These are phyloP conservation scores for Leptoclinus maculatus DNA, from an alignment of 2,797 vertebrate genomes.

Conservation along the genomic window DNA sequence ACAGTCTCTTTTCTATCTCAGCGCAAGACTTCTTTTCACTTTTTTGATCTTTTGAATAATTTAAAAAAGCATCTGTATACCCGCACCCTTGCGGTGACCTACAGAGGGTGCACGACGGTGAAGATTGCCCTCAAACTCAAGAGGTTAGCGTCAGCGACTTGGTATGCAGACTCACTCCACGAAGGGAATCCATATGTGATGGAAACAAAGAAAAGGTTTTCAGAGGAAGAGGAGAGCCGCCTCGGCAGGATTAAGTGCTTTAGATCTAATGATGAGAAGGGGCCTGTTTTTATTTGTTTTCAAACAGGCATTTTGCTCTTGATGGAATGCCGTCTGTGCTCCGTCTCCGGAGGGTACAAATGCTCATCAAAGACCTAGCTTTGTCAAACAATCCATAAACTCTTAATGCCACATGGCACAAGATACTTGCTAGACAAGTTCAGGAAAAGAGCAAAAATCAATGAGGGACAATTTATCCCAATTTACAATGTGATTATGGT, in stretches of 20 bases:
- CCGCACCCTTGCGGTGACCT: slow-evolving; percentile 13
- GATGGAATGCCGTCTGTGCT: slow-evolving; percentile 66
- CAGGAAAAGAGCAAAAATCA: slow-evolving; percentile 60
- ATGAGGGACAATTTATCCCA: slow-evolving; percentile 61
- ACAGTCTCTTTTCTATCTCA: slow-evolving; percentile 37
- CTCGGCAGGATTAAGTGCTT: slow-evolving; percentile 79
- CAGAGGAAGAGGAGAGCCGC: slow-evolving; percentile 49
- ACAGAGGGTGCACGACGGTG: slow-evolving; percentile 6
- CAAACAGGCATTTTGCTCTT: slow-evolving; percentile 69
- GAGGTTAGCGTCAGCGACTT: slow-evolving; percentile 54
- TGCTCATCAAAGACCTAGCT: slow-evolving; percentile 78
- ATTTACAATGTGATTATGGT: slow-evolving; percentile 63
- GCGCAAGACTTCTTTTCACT: slow-evolving; percentile 23
- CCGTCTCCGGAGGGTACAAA: slow-evolving; percentile 74
- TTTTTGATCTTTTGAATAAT: slow-evolving; percentile 25
- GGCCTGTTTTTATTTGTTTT: slow-evolving; percentile 79
- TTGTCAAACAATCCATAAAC: slow-evolving; percentile 78
- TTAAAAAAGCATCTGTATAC: slow-evolving; percentile 14
- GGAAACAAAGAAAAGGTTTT: slow-evolving; percentile 66
- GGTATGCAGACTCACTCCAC: slow-evolving; percentile 56
- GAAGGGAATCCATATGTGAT: slow-evolving; percentile 66
- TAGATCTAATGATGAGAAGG: slow-evolving; percentile 77
- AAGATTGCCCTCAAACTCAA: slow-evolving; percentile 39
- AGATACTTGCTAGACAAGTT: slow-evolving; percentile 53
- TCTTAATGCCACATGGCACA: slow-evolving; percentile 57